Base-by-base conservation (phyloP, 2,888 invertebrate species). In the Diachrysia chrysitis region DNA sequence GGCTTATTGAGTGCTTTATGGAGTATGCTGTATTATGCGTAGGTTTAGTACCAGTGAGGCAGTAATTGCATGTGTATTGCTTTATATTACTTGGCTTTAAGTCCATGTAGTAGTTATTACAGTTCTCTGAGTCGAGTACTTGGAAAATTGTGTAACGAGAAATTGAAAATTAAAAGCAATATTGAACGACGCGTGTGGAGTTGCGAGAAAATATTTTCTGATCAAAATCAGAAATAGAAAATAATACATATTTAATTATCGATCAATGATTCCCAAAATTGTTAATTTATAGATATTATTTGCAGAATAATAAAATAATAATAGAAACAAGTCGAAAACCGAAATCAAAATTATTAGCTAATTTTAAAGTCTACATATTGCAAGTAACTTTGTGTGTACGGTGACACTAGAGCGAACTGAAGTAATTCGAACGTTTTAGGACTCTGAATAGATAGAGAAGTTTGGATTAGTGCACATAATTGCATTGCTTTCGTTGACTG, bases 1-100 rank as follows among this genome's bases (percentile, higher is more conserved):
- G 81, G 85, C 82, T 78, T 79, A 81, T 74, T 75, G 77, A 82
- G 82, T 78, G 78, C 66, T 66, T 77, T 72, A 63, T 66, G 64
- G 42, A 46, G 74, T 73, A 56, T 67, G 21, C 59, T 65, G 55
- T 56, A 63, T 58, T 32, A n/a, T 65, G 73, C 71, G 72, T 70
- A 32, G 58, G 53, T 63, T 71, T 60, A 57, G 59, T 1, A 32
- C 64, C 53, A 25, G n/a, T n/a, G n/a, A n/a, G n/a, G n/a, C n/a
- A n/a, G 63, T 76, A 66, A 56, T 57, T 54, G 51, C 29, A 53
- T 25, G 37, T 60, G 55, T 54, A 35, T 23, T 21, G 32, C 54
- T 61, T 71, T 68, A 68, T 53, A 42, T 78, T 2, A 32, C 10
- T 32, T 25, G 25, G 25, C 25, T 32, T 32, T 32, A 9, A 10